phyloP scores from a whole-genome alignment of 2,797 vertebrate genomes.

The Oryzias dopingdopingensis region DNA sequence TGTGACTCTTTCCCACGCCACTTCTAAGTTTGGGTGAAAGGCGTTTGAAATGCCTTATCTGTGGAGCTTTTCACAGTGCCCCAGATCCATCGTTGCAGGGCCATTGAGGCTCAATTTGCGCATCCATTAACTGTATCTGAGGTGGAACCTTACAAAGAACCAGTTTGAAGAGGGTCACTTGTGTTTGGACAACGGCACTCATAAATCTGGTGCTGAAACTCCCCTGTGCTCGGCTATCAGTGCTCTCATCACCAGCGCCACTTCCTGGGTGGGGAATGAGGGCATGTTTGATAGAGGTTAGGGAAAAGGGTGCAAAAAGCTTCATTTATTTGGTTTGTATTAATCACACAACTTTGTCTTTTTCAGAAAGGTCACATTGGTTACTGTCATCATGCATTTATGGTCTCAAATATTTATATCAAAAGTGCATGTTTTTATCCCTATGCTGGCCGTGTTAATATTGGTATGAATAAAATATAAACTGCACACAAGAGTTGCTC shows the following conservation, averaged over 20 bases:
- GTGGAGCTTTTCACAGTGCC: conserved; percentile 64
- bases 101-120: conserved; percentile 63
- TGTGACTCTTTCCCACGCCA: conserved; percentile 19
- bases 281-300: conserved; percentile 21
- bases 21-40: conserved; percentile 45
- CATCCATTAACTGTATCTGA: conserved; percentile 72
- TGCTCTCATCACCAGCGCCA: conserved; percentile 61
- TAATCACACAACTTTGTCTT: conserved; percentile 63
- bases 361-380: conserved; percentile 53
- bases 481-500: conserved; percentile 37
- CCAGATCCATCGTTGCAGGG: conserved; percentile 68
- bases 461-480: conserved; percentile 69
- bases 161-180: conserved; percentile 66
- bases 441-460: conserved; percentile 48
- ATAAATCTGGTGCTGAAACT: conserved; percentile 71
- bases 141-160: conserved; percentile 63
- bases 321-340: conserved; percentile 59
- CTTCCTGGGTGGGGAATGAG: conserved; percentile 48
- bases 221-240: conserved; percentile 68
- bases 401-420: conserved; percentile 53
- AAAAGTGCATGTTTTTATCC: conserved; percentile 46
- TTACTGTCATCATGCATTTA: conserved; percentile 48
- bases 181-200: conserved; percentile 62
- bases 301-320: conserved; percentile 30
- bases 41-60: conserved; percentile 59